Conservation (phyloP, 1,140 invertebrate genomes). For the Lamellibrachia luymesi region DNA sequence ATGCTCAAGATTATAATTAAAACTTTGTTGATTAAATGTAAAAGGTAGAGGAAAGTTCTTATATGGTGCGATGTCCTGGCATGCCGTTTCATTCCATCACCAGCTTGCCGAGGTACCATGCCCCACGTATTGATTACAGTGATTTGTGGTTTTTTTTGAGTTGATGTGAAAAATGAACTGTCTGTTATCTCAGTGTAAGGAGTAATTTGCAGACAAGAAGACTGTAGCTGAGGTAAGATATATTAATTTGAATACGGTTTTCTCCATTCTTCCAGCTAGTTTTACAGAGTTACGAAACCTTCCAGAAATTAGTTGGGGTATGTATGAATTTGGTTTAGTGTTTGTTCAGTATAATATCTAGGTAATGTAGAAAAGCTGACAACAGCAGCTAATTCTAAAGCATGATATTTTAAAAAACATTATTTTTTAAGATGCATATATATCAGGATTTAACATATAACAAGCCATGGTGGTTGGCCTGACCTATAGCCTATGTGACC, state of each 20-base stretch:
- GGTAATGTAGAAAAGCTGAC: not conserved
- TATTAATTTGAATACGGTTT: not conserved
- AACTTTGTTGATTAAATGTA: not conserved
- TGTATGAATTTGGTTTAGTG: not conserved
- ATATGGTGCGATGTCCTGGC: too few relatives aligned
- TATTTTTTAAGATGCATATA: not conserved
- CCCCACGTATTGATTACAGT: not conserved
- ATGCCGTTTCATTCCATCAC: too few relatives aligned
- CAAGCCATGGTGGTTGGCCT: too few relatives aligned
- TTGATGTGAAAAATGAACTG: too few relatives aligned
- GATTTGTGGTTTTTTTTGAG: too few relatives aligned
- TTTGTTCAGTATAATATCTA: not conserved
- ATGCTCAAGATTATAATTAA: not conserved
- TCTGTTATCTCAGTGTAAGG: too few relatives aligned
- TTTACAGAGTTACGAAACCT: constrained; percentile 11
- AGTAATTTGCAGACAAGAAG: not conserved
- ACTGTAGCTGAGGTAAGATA: not conserved
- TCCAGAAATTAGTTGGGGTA: constrained; percentile 11
- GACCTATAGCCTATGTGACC: too few relatives aligned
- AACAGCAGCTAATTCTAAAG: too few relatives aligned
- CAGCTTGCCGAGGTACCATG: not conserved
- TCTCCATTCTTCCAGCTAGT: not conserved
- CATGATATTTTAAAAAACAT: not conserved
- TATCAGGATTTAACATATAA: not conserved
- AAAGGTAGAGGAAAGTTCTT: too few relatives aligned